Evolutionary conservation across 30 jellyfish, hydroid and myxozoan genomes (phyloP), one percentile per base, ranked within the genome.

Genomic region (Mastigias papua): DNA sequence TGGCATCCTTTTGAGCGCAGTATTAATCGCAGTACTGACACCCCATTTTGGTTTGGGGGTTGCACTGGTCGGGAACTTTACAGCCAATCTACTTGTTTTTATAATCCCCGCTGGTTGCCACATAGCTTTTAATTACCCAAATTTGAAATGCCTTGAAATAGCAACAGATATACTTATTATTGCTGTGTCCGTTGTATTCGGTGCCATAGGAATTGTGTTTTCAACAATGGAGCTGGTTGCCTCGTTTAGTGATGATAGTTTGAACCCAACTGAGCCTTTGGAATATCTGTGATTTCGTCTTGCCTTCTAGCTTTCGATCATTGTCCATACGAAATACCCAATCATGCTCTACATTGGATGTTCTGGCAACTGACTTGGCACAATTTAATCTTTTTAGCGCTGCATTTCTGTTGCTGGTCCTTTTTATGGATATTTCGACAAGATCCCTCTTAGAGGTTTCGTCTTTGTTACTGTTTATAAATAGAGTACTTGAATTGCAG

Each of bases 21-120:
- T 86, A 34, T 6, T 80, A 21, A 62, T 86, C 57, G 98, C 98
- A 9, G 85, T 86, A 5, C 32, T 81, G 25, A 88, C 89, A 1
- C 98, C 98, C 22, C 98, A 92, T 73, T 92, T 92, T 37, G 90
- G 98, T 21, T 69, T 92, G 7, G 96, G 90, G 1, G 34, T 86
- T 29, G 87, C 98, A 5, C 67, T 92, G 48, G 93, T 92, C 37
- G 98, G 98, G 3, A 78, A 89, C 71, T 86, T 86, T 73, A 85
- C 98, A 22, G 98, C 96, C 33, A 74, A 79, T 51, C 37, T 86
- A 9, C 63, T 92, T 49, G 94, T 81, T 4, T 63, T 92, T 69
- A 79, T 86, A 0, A 49, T 92, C 29, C 98, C 98, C 16, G 82
- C 93, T 63, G 77, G 50, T 17, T 92, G 92, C 64, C 88, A 92